Base-by-base conservation (phyloP, 2,888 invertebrate genomes). In the Acanthosepion esculentum region DNA sequence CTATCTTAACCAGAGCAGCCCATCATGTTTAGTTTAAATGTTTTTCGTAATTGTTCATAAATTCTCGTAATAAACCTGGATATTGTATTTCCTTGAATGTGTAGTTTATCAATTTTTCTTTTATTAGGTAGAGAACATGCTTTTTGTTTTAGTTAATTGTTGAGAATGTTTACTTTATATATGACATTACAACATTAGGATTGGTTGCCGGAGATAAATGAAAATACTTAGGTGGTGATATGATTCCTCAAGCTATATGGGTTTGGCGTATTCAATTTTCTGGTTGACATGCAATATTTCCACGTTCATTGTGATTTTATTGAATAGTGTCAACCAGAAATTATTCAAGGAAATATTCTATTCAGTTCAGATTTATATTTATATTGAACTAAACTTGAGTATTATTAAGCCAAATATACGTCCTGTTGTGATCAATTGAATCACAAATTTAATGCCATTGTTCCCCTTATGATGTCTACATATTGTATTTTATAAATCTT, bases 21-120 rank as follows among this genome's bases (percentile, higher is more conserved):
- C n/a, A 12, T 78, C 3, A 78, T 78, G 78, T 78, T 8, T 12
- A 78, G n/a, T n/a, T 78, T n/a, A 33, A 78, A 78, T 78, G n/a
- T 78, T 78, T 78, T 78, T 78, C n/a, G n/a, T 33, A 78, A 78
- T 78, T 78, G n/a, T 78, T n/a, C n/a, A n/a, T 78, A 78, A 78
- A 78, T 78, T 15, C n/a, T 15, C n/a, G 18, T 78, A 5, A n/a
- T 78, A 78, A 78, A 78, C 33, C n/a, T 78, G 78, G 33, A 78
- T 78, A 78, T n/a, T 78, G n/a, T 78, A 78, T 78, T 78, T 78
- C 78, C 33, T 78, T 78, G 78, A 78, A 78, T 78, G 78, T 5
- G 15, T 78, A n/a, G 33, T 78, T 64, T 64, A 64, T 29, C 29
- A 8, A 78, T 78, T 78, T 29, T 41, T 41, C 41, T 41, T 8